These are phyloP conservation scores for Cistogaster globosa DNA, from an alignment of 2,888 invertebrate genomes.

Conservation along the genomic window DNA sequence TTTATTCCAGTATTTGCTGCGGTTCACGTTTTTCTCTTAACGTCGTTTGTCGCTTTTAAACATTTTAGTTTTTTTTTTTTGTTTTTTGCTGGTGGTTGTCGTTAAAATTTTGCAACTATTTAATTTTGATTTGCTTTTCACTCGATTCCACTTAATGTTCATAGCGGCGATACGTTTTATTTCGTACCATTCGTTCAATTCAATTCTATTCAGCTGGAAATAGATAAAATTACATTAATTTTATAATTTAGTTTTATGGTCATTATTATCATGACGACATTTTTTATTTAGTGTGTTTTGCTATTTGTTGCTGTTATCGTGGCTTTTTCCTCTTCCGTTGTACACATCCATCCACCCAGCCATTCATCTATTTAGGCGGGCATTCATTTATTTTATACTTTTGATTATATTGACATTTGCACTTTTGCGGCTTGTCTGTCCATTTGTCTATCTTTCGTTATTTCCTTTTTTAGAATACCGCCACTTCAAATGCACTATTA, in stretches of 20 bases:
- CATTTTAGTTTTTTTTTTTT: background rate
- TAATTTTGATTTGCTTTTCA: conserved; percentile 70
- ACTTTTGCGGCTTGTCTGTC: conserved; percentile 59
- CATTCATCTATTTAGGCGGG: conserved; percentile 23
- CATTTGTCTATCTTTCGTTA: conserved; percentile 15
- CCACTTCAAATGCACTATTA: conserved; percentile 51
- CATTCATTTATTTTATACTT: conserved; percentile 59
- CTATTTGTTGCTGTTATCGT: conserved; percentile 20
- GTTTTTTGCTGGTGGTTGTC: conserved; percentile 51
- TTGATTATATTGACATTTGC: conserved; percentile 66
- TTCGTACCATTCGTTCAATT: conserved; percentile 39
- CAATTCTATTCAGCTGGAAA: conserved; percentile 56
- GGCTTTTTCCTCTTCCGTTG: conserved; percentile 28
- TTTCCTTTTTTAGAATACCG: conserved; percentile 56
- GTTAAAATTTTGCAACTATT: conserved; percentile 65
- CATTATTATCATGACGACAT: conserved; percentile 71
- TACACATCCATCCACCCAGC: conserved; percentile 34
- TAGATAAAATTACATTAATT: conserved; percentile 69
- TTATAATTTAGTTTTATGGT: conserved; percentile 71
- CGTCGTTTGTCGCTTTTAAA: conserved; percentile 24
- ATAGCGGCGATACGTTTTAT: conserved; percentile 44
- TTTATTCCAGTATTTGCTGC: conserved; percentile 11
- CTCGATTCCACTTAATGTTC: conserved; percentile 56
- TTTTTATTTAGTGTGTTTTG: conserved; percentile 46
- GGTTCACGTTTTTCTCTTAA: conserved; percentile 34